Percentiles rank a stretch among this genome's conserved stretches.
These are phyloP conservation scores for Channa argus DNA, from an alignment of 2,113 vertebrate genomes.

Conservation along the genomic window DNA sequence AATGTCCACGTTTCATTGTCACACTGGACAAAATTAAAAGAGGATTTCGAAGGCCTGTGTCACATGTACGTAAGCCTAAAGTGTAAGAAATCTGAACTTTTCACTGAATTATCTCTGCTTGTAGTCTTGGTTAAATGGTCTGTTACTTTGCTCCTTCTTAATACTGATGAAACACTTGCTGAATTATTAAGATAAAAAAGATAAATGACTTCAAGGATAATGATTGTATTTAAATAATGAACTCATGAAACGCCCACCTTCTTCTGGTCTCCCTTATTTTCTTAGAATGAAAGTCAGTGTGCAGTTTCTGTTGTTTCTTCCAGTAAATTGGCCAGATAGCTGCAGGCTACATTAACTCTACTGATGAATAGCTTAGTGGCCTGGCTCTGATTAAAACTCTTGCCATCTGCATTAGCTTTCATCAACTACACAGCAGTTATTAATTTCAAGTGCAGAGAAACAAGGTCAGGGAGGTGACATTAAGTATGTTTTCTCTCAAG, in stretches of 20 bases:
- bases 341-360: constrained; percentile 24
- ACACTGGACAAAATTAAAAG: background rate
- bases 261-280: constrained; percentile 3
- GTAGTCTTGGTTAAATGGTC: background rate
- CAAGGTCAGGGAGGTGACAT: constrained; percentile 36
- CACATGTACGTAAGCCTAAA: background rate
- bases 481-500: constrained; percentile 36
- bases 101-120: background rate
- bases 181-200: background rate
- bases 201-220: constrained; percentile 2
- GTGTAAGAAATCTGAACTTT: background rate
- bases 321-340: constrained; percentile 32
- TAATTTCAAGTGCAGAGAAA: constrained; percentile 41
- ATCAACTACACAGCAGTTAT: constrained; percentile 17
- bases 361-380: constrained; percentile 41
- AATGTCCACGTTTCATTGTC: too few species aligned
- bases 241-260: background rate
- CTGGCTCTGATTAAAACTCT: constrained; percentile 28
- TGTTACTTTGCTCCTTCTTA: constrained; percentile 1
- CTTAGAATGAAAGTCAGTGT: constrained; percentile 13
- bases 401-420: constrained; percentile 54
- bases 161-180: background rate
- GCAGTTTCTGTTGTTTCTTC: background rate
- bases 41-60: background rate
- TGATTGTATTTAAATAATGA: constrained; percentile 14